Evolutionary conservation across 2,113 vertebrate genomes (phyloP).

Genomic region (Rhinogobius similis): DNA sequence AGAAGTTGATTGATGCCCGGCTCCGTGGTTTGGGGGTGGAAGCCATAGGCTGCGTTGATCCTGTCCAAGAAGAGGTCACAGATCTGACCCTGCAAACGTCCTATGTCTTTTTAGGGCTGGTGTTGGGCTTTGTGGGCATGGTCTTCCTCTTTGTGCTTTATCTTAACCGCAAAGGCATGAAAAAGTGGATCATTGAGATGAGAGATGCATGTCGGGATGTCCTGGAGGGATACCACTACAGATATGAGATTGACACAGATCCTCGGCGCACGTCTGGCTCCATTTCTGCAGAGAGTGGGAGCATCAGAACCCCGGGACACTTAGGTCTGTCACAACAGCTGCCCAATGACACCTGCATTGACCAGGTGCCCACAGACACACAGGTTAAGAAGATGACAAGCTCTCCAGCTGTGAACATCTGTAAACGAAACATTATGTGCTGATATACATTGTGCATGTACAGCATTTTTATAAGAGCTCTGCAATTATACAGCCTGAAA

Average conservation of each 20-base stretch:
- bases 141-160: slow-evolving; percentile 82
- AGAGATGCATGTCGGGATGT: slow-evolving; percentile 76
- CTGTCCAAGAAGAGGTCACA: slow-evolving; percentile 41
- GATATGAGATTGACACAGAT: slow-evolving; percentile 80
- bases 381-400: slow-evolving; percentile 35
- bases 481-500: neutral
- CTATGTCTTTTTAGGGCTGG: slow-evolving; percentile 78
- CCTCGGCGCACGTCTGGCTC: slow-evolving; percentile 60
- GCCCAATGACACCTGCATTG: slow-evolving; percentile 54
- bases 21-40: slow-evolving; percentile 50
- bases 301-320: slow-evolving; percentile 21
- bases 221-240: slow-evolving; percentile 79
- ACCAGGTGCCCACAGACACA: slow-evolving; percentile 51
- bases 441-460: slow-evolving; percentile 8
- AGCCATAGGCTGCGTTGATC: slow-evolving; percentile 66
- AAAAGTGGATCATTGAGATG: slow-evolving; percentile 74
- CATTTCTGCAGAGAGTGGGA: slow-evolving; percentile 27
- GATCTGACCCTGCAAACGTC: slow-evolving; percentile 76
- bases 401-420: slow-evolving; percentile 21
- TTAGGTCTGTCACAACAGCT: slow-evolving; percentile 43
- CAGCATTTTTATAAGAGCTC: slow-evolving; percentile 11
- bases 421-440: slow-evolving; percentile 19
- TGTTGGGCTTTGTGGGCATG: slow-evolving; percentile 80
- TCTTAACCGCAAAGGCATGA: slow-evolving; percentile 80
- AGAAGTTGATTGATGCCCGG: slow-evolving; percentile 34